Base-by-base conservation (phyloP, 1,140 invertebrate genomes). In the Drosophila subpulchrella region DNA sequence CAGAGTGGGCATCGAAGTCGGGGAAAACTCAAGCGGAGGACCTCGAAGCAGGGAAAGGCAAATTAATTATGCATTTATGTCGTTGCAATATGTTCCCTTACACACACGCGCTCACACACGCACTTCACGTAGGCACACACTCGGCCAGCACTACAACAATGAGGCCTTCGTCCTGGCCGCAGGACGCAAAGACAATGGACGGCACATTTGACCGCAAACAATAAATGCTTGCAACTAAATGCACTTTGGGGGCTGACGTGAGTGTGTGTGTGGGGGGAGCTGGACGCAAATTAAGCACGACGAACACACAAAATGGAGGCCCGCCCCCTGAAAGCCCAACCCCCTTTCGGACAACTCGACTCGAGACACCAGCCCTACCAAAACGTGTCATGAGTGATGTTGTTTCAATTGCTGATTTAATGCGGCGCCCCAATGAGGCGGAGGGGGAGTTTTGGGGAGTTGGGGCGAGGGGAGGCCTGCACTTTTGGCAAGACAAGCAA, bases 401-500 rank as follows among this genome's bases (percentile, higher is more conserved):
- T 89, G 84, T 89, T 89, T 89, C 84, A 89, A 89, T 89, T 89
- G 84, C 85, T 89, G 84, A 89, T 89, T 89, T 89, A 89, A 89
- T 89, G 84, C 84, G 74, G 74, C 58, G 77, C 72, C 81, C 62
- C 65, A 73, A 13, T 42, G 17, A 8, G 42, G 8, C 13, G n/a
- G n/a, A 30, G 48, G 36, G 39, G 39, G 17, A n/a, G 13, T 2
- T 20, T 20, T 17, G 39, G 6, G 34, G 7, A 6, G 34, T 20
- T 15, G 10, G n/a, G 12, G 12, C 6, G 39, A 36, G 13, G 41
- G 38, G 24, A 39, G 51, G 44, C 44, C 54, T 74, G 53, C 62
- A 58, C 76, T 84, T 77, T 89, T 80, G 84, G 80, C 80, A 89
- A 88, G 84, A 78, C 81, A 90, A 90, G 85, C 74, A 81, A 89